These are phyloP conservation scores for Artemisiospiza belli DNA, from an alignment of 2,113 vertebrate genomes.

Conservation along the genomic window DNA sequence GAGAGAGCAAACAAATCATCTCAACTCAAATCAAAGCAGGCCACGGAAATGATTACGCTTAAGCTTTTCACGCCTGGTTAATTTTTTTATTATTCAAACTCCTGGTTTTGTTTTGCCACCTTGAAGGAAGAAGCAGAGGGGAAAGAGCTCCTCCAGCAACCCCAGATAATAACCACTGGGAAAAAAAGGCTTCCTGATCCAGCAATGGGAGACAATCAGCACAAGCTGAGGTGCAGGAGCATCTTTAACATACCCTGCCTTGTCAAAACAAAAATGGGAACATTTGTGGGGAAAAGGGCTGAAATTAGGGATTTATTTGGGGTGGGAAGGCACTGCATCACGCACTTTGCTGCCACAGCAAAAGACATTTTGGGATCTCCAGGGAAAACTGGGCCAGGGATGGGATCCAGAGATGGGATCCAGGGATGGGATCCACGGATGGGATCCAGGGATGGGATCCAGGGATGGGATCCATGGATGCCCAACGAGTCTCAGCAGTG, in stretches of 20 bases:
- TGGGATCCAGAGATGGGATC: background rate
- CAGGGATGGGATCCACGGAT: background rate
- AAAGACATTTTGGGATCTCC: rapidly evolving
- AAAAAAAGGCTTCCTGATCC: background rate
- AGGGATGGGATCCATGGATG: background rate
- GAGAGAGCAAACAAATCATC: background rate
- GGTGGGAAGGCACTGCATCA: background rate
- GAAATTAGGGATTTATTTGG: background rate
- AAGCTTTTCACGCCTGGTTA: slow-evolving; percentile 46
- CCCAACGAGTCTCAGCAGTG: rapidly evolving
- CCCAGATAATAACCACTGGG: background rate
- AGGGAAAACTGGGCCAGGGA: background rate
- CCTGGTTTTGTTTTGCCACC: slow-evolving; percentile 35
- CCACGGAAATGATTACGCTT: background rate
- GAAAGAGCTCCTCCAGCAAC: slow-evolving; percentile 22
- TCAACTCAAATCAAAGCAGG: background rate
- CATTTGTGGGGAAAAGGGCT: background rate
- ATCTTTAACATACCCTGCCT: background rate
- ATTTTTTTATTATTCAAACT: slow-evolving; percentile 47
- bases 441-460: background rate
- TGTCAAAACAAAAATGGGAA: background rate
- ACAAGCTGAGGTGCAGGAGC: background rate
- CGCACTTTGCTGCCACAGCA: rapidly evolving
- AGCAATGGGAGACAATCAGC: slow-evolving; percentile 18
- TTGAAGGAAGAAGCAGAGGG: slow-evolving; percentile 6